These are phyloP conservation scores for Drosophila meridiana DNA, from an alignment of 2,888 invertebrate species.

Conservation along the genomic window DNA sequence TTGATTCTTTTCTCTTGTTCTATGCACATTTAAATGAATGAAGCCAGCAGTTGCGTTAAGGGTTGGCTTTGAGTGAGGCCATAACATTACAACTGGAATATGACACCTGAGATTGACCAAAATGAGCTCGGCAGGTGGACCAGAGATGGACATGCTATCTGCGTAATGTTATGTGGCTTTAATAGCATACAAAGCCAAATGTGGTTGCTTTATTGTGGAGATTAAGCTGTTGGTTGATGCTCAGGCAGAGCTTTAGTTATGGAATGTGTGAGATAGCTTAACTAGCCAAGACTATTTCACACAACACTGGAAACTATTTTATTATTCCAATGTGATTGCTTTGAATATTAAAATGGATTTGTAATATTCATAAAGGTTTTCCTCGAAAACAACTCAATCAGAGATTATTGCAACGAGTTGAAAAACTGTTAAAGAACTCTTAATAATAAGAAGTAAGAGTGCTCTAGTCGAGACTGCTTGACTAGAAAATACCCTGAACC, in stretches of 20 bases:
- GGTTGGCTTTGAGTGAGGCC: conserved; percentile 29
- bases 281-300: not conserved
- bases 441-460: not conserved
- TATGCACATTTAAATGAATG: conserved; percentile 59
- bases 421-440: not conserved
- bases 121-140: conserved; percentile 32
- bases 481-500: too few species aligned
- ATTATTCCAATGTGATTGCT: not conserved
- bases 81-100: conserved; percentile 57
- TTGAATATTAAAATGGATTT: not conserved
- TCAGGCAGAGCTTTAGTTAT: not conserved
- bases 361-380: not conserved
- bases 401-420: not conserved
- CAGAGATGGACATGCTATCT: conserved; percentile 15
- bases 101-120: conserved; percentile 65
- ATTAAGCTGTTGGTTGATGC: conserved; percentile 6
- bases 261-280: not conserved
- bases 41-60: conserved; percentile 2
- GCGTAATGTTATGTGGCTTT: conserved; percentile 31
- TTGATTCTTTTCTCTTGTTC: conserved; percentile 18
- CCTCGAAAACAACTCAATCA: not conserved
- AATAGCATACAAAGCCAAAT: conserved; percentile 21
- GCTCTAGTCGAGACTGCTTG: too few species aligned
- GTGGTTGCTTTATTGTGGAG: conserved; percentile 3
- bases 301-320: not conserved